Conservation (phyloP, 2,888 invertebrate species). For the Phasia obesa region DNA sequence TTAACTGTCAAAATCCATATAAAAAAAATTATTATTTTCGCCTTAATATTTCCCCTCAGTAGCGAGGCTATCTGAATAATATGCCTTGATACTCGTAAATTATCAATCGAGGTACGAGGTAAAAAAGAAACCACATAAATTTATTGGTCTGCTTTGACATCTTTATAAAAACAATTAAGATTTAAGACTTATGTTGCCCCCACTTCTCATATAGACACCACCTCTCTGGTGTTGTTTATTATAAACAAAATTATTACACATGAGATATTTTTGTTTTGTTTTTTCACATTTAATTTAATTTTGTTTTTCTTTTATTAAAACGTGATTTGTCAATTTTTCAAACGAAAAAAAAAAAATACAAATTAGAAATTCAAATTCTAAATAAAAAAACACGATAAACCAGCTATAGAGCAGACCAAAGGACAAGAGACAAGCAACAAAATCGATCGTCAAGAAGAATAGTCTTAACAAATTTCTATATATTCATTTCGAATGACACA, state of each 20-base stretch:
- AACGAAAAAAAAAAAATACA: conserved; percentile 36
- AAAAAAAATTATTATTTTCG: no score
- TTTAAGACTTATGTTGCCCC: no score
- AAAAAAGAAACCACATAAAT: no score
- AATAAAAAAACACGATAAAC: conserved; percentile 25
- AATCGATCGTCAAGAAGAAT: conserved; percentile 15
- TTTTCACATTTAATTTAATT: background rate
- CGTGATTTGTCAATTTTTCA: conserved; percentile 58
- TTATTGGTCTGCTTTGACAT: no score
- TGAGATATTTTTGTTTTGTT: conserved; percentile 1
- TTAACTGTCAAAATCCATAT: no score
- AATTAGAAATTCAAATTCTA: conserved; percentile 43
- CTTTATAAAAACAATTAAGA: no score
- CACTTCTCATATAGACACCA: background rate
- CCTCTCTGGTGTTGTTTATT: background rate
- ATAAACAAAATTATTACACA: conserved; percentile 11
- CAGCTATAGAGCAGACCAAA: background rate
- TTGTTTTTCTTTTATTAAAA: conserved; percentile 39
- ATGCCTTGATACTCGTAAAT: no score
- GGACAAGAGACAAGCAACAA: background rate
- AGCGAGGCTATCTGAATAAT: no score
- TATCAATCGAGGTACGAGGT: no score
- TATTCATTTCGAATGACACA: conserved; percentile 45
- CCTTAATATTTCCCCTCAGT: no score
- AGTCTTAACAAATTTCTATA: conserved; percentile 52